Percentiles rank a stretch among this genome's conserved stretches.
Evolutionary conservation across 2,888 invertebrate species (phyloP).

Genomic region (Fragum sueziense): DNA sequence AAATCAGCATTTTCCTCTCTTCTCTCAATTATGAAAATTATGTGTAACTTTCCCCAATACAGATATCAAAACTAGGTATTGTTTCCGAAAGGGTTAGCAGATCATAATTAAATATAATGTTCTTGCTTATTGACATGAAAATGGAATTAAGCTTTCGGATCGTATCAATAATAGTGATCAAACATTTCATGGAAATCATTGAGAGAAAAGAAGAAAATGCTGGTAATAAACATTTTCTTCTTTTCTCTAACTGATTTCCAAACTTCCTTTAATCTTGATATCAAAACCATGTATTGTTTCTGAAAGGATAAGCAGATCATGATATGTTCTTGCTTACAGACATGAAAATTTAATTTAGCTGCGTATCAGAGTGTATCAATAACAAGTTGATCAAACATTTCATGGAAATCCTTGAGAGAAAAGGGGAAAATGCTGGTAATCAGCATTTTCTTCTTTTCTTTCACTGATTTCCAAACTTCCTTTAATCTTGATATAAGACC

Average conservation of each 20-base stretch:
- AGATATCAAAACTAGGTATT: neutral
- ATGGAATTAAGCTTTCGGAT: neutral
- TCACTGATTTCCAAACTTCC: neutral
- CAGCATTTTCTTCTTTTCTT: too few relatives aligned
- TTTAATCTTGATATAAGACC: too few relatives aligned
- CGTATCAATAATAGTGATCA: slow-evolving; percentile 13
- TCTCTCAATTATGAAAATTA: neutral
- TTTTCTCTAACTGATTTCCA: neutral
- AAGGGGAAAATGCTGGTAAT: neutral
- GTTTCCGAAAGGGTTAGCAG: neutral
- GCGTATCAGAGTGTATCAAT: neutral
- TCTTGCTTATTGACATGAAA: neutral
- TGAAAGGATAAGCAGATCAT: neutral
- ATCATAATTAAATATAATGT: neutral
- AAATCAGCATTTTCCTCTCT: neutral
- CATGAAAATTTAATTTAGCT: slow-evolving; percentile 2
- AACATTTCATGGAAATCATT: neutral
- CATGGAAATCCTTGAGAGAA: neutral
- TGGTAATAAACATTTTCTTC: neutral
- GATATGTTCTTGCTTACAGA: neutral
- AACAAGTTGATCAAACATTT: slow-evolving; percentile 9
- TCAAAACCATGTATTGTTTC: neutral
- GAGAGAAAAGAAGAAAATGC: neutral
- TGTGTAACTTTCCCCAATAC: neutral
- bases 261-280: neutral